Base-by-base conservation (phyloP, 2,797 vertebrate species). In the Fistularia tabacaria region DNA sequence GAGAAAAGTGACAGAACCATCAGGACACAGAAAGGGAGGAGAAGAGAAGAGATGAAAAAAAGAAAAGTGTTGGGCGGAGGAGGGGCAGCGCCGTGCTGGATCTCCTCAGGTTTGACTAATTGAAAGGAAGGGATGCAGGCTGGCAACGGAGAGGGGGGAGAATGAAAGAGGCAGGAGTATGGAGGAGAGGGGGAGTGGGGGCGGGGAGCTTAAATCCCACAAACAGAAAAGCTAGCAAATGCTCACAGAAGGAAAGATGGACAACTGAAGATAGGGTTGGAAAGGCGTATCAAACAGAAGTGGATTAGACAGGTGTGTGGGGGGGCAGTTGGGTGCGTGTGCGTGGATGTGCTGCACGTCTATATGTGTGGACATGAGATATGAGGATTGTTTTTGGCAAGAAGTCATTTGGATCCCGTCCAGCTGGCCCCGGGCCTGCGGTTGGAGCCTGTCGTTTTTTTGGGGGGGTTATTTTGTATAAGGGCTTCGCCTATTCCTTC, bases 1-100 rank as follows among this genome's bases (percentile, higher is more conserved):
- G 85, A 89, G 83, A 88, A 89, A 89, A 85, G 82, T 87, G 87
- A 89, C 87, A 88, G 85, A 87, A 79, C 69, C 78, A 87, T 86
- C 73, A 77, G 83, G 84, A 85, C 76, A 81, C 69, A 62, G 75
- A 81, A 62, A 71, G 68, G 77, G 84, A 81, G 81, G 83, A 80
- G 78, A 81, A 59, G 65, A 71, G 51, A 48, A 67, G 64, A 77
- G 71, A 65, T 36, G 63, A 71, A 66, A 25, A 25, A 25, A 25
- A 25, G 5, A 25, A 25, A 66, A 62, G 64, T 64, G 66, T 74
- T 76, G 74, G 81, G 75, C 10, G 43, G 66, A 79, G 85, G 79
- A 84, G 85, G 88, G 79, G 81, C 81, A 79, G 75, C 52, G 9
- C 68, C 54, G 72, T 69, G 77, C 76, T 77, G 81, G 73, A 84